Conservation (phyloP, 2,113 vertebrate species). For the Cololabis saira region DNA sequence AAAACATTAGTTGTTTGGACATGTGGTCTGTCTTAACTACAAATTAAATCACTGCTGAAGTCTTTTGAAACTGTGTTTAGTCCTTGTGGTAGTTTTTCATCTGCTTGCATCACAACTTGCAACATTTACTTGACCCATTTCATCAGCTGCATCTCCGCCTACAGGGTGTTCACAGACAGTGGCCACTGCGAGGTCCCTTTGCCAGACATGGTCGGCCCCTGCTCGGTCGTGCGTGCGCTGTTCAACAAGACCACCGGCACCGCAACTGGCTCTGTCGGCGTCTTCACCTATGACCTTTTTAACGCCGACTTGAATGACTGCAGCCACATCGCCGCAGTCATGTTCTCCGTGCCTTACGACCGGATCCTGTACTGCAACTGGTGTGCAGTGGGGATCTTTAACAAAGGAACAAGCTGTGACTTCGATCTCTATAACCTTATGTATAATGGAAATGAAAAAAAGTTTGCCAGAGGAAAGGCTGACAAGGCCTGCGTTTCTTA, state of each 20-base stretch:
- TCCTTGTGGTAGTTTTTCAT: no score
- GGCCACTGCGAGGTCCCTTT: conserved; percentile 61
- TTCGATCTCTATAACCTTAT: conserved; percentile 56
- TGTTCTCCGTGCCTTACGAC: conserved; percentile 73
- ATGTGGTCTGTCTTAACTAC: no score
- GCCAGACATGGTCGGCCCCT: conserved; percentile 55
- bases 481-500: conserved; percentile 54
- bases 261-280: conserved; percentile 57
- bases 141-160: not conserved
- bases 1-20: no score
- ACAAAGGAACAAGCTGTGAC: conserved; percentile 53
- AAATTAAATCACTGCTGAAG: no score
- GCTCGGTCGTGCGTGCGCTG: conserved; percentile 10
- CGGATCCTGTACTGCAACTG: conserved; percentile 66
- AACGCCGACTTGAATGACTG: conserved; percentile 51
- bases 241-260: conserved; percentile 58
- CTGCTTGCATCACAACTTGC: not conserved
- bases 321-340: conserved; percentile 58
- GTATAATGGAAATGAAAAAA: conserved; percentile 59
- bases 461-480: conserved; percentile 61
- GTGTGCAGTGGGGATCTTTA: conserved; percentile 65
- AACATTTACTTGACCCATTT: not conserved
- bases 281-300: conserved; percentile 69
- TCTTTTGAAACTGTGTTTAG: no score
- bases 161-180: conserved; percentile 62